phyloP scores from a whole-genome alignment of 1,140 invertebrate genomes.

The Sarcophaga bullata region DNA sequence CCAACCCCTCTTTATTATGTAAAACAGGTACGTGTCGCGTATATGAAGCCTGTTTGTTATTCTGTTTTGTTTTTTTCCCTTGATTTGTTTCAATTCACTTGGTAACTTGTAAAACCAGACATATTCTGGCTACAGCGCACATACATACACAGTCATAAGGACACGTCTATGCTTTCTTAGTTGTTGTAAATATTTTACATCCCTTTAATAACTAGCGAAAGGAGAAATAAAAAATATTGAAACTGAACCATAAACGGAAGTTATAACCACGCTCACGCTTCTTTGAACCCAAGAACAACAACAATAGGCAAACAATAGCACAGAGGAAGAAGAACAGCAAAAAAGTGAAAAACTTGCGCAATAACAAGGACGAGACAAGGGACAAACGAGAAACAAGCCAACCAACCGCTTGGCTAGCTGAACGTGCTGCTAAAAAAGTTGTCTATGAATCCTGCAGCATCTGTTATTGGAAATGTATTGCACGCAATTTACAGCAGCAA shows the following conservation, averaged over 20 bases:
- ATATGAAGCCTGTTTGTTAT: too few species aligned
- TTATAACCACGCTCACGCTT: slow-evolving; percentile 16
- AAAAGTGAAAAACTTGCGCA: too few species aligned
- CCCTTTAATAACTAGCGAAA: not conserved
- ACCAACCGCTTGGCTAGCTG: not conserved
- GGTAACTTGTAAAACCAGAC: too few species aligned
- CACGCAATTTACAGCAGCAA: not conserved
- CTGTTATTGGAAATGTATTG: not conserved
- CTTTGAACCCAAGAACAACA: too few species aligned
- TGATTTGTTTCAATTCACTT: slow-evolving; percentile 6
- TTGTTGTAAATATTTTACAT: not conserved
- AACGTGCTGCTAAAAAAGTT: too few species aligned
- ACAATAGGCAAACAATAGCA: too few species aligned
- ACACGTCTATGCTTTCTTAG: not conserved
- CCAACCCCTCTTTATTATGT: slow-evolving; percentile 10
- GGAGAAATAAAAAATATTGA: not conserved
- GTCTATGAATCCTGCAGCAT: not conserved
- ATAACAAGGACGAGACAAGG: too few species aligned
- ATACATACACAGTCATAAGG: too few species aligned
- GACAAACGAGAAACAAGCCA: not conserved
- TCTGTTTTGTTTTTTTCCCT: not conserved
- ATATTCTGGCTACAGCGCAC: too few species aligned
- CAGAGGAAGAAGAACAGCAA: too few species aligned
- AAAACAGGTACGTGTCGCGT: not conserved
- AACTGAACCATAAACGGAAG: slow-evolving; percentile 1